Conservation (phyloP, 2,113 vertebrate genomes). For the Muntiacus muntjak region DNA sequence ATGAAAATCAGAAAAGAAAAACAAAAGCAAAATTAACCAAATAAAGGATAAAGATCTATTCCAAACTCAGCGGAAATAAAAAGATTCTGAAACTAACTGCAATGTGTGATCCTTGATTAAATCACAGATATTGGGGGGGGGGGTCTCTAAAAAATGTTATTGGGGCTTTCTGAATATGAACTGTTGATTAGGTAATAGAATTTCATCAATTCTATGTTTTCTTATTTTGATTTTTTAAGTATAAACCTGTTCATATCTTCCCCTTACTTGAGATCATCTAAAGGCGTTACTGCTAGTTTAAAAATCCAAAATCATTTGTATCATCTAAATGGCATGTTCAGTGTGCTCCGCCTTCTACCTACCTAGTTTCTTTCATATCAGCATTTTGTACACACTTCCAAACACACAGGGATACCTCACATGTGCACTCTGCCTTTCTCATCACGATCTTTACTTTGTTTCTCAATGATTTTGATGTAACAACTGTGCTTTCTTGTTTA, state of each 20-base stretch:
- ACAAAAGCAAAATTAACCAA: not conserved
- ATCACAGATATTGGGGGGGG: not conserved
- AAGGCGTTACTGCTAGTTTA: not conserved
- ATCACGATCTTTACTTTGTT: not conserved
- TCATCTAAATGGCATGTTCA: not conserved
- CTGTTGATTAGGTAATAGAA: not conserved
- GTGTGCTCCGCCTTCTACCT: not conserved
- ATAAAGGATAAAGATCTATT: not conserved
- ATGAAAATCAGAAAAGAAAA: not conserved
- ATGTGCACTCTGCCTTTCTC: not conserved
- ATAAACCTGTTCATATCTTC: not conserved
- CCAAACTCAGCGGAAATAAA: not conserved
- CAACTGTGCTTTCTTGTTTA: not conserved
- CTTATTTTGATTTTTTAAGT: not conserved
- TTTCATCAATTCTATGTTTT: not conserved
- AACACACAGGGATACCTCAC: not conserved
- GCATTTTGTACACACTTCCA: not conserved
- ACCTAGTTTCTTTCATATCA: not conserved
- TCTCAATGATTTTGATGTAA: not conserved
- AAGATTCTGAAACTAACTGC: not conserved
- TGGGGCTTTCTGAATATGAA: not conserved
- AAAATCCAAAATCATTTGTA: not conserved
- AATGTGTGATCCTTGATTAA: not conserved
- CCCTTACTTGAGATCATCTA: not conserved
- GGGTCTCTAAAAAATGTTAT: not conserved